Percentiles rank a stretch among this genome's conserved stretches.
Conservation (phyloP, 2,888 invertebrate species). For the Deilephila elpenor region DNA sequence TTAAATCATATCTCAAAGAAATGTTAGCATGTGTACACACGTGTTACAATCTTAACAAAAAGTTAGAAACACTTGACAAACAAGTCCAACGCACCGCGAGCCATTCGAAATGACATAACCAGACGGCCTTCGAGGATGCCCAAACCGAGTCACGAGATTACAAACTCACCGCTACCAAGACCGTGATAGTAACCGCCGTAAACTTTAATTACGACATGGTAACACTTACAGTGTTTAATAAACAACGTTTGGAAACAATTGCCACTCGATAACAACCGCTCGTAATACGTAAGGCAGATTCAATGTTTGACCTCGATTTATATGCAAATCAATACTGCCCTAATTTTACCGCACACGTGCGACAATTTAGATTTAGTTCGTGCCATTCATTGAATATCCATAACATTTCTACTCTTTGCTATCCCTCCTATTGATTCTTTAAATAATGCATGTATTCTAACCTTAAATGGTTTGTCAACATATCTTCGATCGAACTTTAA, state of each 20-base stretch:
- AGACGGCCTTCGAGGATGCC: slow-evolving; percentile 43
- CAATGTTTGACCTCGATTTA: slow-evolving; percentile 48
- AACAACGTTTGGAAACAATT: slow-evolving; percentile 20
- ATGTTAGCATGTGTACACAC: not conserved
- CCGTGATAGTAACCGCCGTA: slow-evolving; percentile 21
- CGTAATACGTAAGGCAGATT: slow-evolving; percentile 35
- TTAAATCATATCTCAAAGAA: not conserved
- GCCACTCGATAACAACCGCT: slow-evolving; percentile 21
- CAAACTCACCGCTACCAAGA: slow-evolving; percentile 8
- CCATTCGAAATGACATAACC: slow-evolving; percentile 48
- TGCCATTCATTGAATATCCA: slow-evolving; percentile 27
- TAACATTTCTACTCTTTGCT: slow-evolving; percentile 32
- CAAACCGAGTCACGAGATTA: slow-evolving; percentile 45
- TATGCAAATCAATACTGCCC: slow-evolving; percentile 51
- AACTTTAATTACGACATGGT: slow-evolving; percentile 9
- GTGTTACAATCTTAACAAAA: slow-evolving; percentile 4
- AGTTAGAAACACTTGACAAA: not conserved
- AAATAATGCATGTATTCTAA: slow-evolving; percentile 61
- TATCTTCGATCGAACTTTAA: slow-evolving; percentile 55
- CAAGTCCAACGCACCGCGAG: not conserved
- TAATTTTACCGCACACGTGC: slow-evolving; percentile 42
- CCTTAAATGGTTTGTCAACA: slow-evolving; percentile 59
- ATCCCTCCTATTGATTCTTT: slow-evolving; percentile 31
- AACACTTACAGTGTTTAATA: slow-evolving; percentile 4
- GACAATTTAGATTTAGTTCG: slow-evolving; percentile 36